Conservation (phyloP, 92 coral and sea anemone species). For the Plumapathes pennacea region DNA sequence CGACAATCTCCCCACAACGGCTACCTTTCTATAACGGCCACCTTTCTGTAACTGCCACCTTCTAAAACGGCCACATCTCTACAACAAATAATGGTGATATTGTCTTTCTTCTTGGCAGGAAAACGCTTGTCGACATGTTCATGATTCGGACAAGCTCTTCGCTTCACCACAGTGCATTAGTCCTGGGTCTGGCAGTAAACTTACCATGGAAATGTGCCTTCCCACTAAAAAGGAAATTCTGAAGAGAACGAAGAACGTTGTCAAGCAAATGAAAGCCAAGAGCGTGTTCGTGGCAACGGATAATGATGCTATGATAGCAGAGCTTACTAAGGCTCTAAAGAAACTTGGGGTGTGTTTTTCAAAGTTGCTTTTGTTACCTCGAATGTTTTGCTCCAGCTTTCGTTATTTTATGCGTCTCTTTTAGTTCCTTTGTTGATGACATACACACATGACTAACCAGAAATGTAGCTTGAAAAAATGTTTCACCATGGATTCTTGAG, state of each 20-base stretch:
- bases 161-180: slow-evolving; percentile 88
- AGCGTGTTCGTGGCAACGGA: slow-evolving; percentile 94
- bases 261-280: slow-evolving; percentile 70
- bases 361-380: background rate
- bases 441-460: no score
- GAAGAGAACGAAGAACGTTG: slow-evolving; percentile 76
- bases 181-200: slow-evolving; percentile 59
- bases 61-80: no score
- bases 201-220: slow-evolving; percentile 82
- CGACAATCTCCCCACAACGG: no score
- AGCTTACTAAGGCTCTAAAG: slow-evolving; percentile 66
- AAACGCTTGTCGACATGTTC: slow-evolving; percentile 84
- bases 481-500: no score
- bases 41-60: no score
- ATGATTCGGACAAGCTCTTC: slow-evolving; percentile 64
- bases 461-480: no score
- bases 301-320: slow-evolving; percentile 72
- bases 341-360: slow-evolving; percentile 50
- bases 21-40: no score
- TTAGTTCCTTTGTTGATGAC: no score
- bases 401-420: background rate
- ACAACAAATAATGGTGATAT: background rate
- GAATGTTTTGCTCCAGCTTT: no score
- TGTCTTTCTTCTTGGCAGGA: slow-evolving; percentile 46
- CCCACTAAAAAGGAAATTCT: slow-evolving; percentile 73